Conservation (phyloP, 2,113 vertebrate species). For the Numenius arquata region DNA sequence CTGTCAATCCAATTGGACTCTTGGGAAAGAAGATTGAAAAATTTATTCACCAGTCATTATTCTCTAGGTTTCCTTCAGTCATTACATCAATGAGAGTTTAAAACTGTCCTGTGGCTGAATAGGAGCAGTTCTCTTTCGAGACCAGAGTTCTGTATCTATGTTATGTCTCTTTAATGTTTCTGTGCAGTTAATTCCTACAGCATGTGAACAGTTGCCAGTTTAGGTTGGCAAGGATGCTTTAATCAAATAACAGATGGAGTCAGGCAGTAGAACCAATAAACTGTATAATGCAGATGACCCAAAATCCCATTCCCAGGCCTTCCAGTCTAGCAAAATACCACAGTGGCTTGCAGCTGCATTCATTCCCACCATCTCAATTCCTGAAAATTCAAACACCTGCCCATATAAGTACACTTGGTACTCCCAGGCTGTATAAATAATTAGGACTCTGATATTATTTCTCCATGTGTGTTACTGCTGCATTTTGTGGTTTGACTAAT, state of each 20-base stretch:
- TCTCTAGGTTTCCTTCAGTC: neutral
- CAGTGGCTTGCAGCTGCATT: neutral
- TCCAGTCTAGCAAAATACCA: neutral
- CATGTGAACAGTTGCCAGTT: neutral
- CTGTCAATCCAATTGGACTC: neutral
- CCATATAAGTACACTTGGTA: neutral
- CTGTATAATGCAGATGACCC: neutral
- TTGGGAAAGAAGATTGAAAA: neutral
- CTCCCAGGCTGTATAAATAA: neutral
- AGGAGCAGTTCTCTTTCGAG: neutral
- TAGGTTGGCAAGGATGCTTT: neutral
- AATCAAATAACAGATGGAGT: neutral
- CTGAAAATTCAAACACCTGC: neutral
- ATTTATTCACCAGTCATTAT: neutral
- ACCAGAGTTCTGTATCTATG: neutral
- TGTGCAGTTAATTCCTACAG: neutral
- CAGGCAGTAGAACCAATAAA: neutral
- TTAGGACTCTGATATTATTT: neutral
- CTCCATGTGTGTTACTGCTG: neutral
- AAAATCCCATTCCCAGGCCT: neutral
- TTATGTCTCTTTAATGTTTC: neutral
- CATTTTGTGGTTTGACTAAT: neutral
- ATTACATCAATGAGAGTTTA: neutral
- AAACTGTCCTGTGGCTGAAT: neutral
- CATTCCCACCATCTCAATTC: neutral